These are phyloP conservation scores for Tridacna crocea DNA, from an alignment of 2,888 invertebrate species.

Conservation along the genomic window DNA sequence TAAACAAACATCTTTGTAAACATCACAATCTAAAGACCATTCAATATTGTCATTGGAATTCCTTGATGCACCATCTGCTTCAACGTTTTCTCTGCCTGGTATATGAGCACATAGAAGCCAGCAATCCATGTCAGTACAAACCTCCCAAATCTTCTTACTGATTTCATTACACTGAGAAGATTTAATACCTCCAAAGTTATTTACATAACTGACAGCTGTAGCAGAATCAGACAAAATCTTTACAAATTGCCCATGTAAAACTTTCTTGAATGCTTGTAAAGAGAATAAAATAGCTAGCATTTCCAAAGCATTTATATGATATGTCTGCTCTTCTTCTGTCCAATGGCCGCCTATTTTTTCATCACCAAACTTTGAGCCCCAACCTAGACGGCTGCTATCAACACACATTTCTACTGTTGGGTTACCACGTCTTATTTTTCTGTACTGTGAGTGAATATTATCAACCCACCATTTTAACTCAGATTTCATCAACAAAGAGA, in stretches of 20 bases:
- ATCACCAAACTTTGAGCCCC: slow-evolving; percentile 15
- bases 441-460: slow-evolving; percentile 31
- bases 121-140: slow-evolving; percentile 18
- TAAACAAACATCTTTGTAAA: slow-evolving; percentile 22
- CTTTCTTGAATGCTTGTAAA: slow-evolving; percentile 17
- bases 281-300: slow-evolving; percentile 30
- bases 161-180: slow-evolving; percentile 23
- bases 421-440: slow-evolving; percentile 31
- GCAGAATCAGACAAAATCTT: slow-evolving; percentile 18
- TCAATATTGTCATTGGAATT: no score
- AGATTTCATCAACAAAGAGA: slow-evolving; percentile 33
- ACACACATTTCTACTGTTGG: slow-evolving; percentile 17
- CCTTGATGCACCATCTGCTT: slow-evolving; percentile 22
- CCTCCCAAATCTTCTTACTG: slow-evolving; percentile 33
- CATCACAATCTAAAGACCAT: slow-evolving; percentile 24
- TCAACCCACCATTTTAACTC: slow-evolving; percentile 52
- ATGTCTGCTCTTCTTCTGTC: slow-evolving; percentile 1
- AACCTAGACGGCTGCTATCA: slow-evolving; percentile 18
- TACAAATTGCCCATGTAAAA: neutral
- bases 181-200: slow-evolving; percentile 28
- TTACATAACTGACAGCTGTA: slow-evolving; percentile 25
- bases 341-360: slow-evolving; percentile 30
- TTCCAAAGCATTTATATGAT: slow-evolving; percentile 32
- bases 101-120: slow-evolving; percentile 25
- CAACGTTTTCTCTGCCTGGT: neutral